phyloP scores from a whole-genome alignment of 2,888 invertebrate species.

The Tachina grossa region DNA sequence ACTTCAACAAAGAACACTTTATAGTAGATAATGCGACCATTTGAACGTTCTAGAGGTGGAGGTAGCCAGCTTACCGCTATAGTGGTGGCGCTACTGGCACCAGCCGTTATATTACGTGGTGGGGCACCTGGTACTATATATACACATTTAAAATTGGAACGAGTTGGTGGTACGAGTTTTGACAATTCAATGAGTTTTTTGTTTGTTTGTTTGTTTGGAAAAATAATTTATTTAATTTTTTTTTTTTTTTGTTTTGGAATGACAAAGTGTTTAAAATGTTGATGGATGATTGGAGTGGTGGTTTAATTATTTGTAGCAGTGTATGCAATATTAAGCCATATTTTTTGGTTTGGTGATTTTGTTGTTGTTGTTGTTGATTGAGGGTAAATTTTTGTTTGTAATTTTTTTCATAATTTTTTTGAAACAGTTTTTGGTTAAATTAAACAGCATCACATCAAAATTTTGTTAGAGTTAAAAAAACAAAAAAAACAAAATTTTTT shows the following conservation, averaged over 20 bases:
- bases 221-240: slow-evolving; percentile 50
- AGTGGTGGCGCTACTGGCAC: slow-evolving; percentile 93
- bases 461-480: slow-evolving; percentile 72
- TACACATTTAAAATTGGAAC: slow-evolving; percentile 68
- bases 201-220: slow-evolving; percentile 62
- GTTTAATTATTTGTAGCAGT: slow-evolving; percentile 55
- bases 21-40: slow-evolving; percentile 97
- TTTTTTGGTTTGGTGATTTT: not conserved
- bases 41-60: slow-evolving; percentile 94
- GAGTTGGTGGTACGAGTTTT: slow-evolving; percentile 71
- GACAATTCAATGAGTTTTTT: slow-evolving; percentile 68
- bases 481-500: slow-evolving; percentile 77
- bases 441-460: slow-evolving; percentile 66
- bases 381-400: slow-evolving; percentile 38
- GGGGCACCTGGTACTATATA: slow-evolving; percentile 96
- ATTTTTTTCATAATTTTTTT: slow-evolving; percentile 38
- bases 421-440: slow-evolving; percentile 42
- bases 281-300: slow-evolving; percentile 37
- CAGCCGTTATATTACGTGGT: slow-evolving; percentile 95
- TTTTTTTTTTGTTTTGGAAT: slow-evolving; percentile 65
- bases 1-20: slow-evolving; percentile 95
- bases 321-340: slow-evolving; percentile 45
- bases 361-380: slow-evolving; percentile 26
- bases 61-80: slow-evolving; percentile 96
- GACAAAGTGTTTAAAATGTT: slow-evolving; percentile 34